Percentiles rank a stretch among this genome's conserved stretches.
phyloP scores from a whole-genome alignment of 2,797 vertebrate genomes.

The Eulemur coronatus region DNA sequence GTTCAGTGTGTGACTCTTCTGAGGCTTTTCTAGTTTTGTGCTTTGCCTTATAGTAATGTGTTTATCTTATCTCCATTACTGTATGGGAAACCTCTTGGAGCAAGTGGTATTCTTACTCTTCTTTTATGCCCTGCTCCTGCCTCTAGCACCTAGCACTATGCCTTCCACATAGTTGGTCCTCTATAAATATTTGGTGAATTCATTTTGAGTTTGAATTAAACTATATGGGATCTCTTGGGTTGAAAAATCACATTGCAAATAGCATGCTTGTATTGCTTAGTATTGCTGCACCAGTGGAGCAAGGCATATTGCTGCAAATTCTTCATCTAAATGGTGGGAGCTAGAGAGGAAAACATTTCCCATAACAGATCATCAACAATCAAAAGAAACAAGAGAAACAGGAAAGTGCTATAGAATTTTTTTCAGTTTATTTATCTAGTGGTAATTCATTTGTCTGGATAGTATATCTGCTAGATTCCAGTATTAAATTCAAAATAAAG shows the following conservation, averaged over 20 bases:
- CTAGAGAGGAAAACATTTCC: constrained; percentile 37
- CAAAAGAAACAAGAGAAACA: constrained; percentile 63
- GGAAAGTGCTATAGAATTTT: constrained; percentile 1
- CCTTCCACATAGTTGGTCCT: neutral
- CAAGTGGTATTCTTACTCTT: neutral
- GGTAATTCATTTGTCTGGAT: constrained; percentile 59
- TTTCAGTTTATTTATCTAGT: constrained; percentile 45
- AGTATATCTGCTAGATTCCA: constrained; percentile 72
- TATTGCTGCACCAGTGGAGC: constrained; percentile 66
- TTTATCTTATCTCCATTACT: neutral
- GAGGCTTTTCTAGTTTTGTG: neutral
- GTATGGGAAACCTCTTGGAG: neutral
- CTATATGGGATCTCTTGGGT: neutral
- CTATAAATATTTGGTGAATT: constrained; percentile 50
- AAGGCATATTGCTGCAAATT: constrained; percentile 79
- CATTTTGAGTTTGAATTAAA: constrained; percentile 50
- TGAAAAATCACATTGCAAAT: constrained; percentile 66
- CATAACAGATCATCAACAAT: constrained; percentile 67
- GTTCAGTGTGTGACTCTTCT: neutral
- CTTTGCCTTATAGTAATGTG: neutral
- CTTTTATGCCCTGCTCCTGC: neutral
- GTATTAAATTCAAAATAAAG: constrained; percentile 82
- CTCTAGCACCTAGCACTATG: neutral
- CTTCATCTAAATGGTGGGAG: constrained; percentile 73
- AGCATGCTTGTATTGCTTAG: constrained; percentile 43